Evolutionary conservation across 2,113 vertebrate species (phyloP), one percentile per base, ranked within the genome.

Genomic region (Cinclus cinclus): DNA sequence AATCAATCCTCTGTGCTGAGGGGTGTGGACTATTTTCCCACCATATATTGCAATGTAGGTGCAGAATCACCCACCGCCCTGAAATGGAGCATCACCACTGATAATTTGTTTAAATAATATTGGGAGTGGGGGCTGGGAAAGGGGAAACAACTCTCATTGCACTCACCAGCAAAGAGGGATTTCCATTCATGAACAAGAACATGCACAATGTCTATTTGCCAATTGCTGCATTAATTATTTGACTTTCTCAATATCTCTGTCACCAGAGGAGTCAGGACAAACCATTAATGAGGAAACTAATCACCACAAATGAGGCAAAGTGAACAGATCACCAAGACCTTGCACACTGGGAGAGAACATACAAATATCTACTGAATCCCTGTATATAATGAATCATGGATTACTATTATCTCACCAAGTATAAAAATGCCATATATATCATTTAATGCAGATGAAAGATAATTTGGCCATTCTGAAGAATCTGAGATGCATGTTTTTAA

Each of bases 301-400:
- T 42, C 47, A 68, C 14, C 27, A 67, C 17, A 67, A 75, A 56
- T 25, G 6, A 75, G 4, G 18, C 5, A 65, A 71, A 89, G 28
- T 33, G 31, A 92, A 42, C 24, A 89, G 27, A 84, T 37, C 35
- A 75, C 13, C 28, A 75, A 70, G 87, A 67, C 12, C 12, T 42
- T 46, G 11, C 28, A 27, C 13, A 3, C 0, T 4, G 2, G 37
- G 25, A 67, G 7, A 74, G 10, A 67, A 4, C 0, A 0, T 67
- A 33, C 70, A 86, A 74, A 21, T 60, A 83, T 41, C 70, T 64
- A 7, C 63, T 69, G 39, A 82, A 64, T 49, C 33, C 6, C n/a
- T 63, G 22, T 31, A 7, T 21, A 14, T 2, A 42, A 68, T 9
- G 16, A 69, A 70, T 65, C 27, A 58, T 4, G 10, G 28, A 90